phyloP scores from a whole-genome alignment of 2,797 vertebrate species.

The Catharus ustulatus region DNA sequence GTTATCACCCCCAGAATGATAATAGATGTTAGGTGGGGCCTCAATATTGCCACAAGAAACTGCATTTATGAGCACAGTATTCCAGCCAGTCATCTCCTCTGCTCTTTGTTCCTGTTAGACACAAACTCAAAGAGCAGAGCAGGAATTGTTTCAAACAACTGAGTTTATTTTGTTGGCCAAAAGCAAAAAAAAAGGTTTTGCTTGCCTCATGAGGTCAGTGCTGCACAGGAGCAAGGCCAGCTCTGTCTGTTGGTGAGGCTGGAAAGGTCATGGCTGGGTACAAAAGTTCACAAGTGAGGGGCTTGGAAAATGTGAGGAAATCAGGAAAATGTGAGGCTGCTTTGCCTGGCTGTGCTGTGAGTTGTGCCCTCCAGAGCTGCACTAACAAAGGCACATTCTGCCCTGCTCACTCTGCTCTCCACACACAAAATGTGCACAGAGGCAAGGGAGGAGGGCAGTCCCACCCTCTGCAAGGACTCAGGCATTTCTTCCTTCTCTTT shows the following conservation, averaged over 20 bases:
- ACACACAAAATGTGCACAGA: background rate
- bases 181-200: background rate
- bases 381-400: constrained; percentile 17
- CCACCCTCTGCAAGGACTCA: background rate
- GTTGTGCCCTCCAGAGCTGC: background rate
- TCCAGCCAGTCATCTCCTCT: background rate
- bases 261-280: background rate
- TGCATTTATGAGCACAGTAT: background rate
- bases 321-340: background rate
- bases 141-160: background rate
- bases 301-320: background rate
- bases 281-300: constrained; percentile 26
- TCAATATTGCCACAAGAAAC: background rate
- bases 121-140: background rate
- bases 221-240: background rate
- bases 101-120: background rate
- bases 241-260: background rate
- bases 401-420: background rate
- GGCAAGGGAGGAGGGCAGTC: background rate
- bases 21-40: background rate
- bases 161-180: background rate
- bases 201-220: background rate
- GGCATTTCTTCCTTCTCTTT: background rate
- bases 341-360: background rate
- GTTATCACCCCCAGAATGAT: background rate